Evolutionary conservation across 2,113 vertebrate species (phyloP), one percentile per base, ranked within the genome.

Genomic region (Falcunculus frontatus): DNA sequence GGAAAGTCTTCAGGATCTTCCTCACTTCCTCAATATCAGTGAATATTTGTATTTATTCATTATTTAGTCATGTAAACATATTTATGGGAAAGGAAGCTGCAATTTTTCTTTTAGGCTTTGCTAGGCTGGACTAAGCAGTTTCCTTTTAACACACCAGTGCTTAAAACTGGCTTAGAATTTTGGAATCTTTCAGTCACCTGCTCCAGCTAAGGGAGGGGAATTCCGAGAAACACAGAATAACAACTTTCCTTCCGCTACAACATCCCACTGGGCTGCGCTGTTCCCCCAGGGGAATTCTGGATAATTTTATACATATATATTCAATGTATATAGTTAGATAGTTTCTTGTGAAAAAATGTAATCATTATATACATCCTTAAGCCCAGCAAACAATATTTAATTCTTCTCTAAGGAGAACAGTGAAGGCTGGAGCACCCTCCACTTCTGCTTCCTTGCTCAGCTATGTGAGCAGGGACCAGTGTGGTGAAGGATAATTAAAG

Each of bases 81-180:
- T n/a, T 22, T 37, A n/a, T 2, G 10, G 16, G 16, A 23, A 70
- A 65, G 11, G 59, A 67, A 60, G 29, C 18, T 0, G 3, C 0
- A 0, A 10, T 41, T 16, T 37, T 89, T 80, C 11, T 41, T 84
- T 33, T 55, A 44, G 72, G 16, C n/a, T 77, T 53, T 56, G 20
- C 63, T 72, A 44, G 52, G 37, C 30, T 55, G 69, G 16, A 67
- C 32, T 33, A 50, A 73, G 19, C 46, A 22, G 57, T 37, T 42
- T 17, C 27, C 65, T 78, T 80, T 55, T 33, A 42, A 49, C 12
- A 16, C 2, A 4, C 12, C 47, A 56, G 12, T 60, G 46, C 42
- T 56, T 69, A 60, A 80, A 73, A 56, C 35, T 32, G n/a, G 13
- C 21, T 81, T 62, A 5, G 10, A 35, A 77, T 64, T 90, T 53